Conservation (phyloP, 1,140 invertebrate species). For the Coptotermes formosanus region DNA sequence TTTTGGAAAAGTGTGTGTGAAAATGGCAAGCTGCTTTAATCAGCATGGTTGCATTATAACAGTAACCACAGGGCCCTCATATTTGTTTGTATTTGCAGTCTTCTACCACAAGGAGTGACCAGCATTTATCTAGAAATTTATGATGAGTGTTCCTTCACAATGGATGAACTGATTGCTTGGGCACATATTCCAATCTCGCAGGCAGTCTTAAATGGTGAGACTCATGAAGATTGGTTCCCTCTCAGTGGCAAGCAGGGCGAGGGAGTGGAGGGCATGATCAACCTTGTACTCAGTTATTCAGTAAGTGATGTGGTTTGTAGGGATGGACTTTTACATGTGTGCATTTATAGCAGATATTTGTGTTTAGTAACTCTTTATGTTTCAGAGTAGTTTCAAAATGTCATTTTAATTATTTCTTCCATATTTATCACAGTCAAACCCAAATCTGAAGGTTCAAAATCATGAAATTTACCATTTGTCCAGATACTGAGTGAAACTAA, state of each 20-base stretch:
- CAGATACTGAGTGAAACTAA: too few species aligned
- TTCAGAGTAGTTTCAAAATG: neutral
- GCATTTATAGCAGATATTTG: neutral
- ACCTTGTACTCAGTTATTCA: slow-evolving; percentile 72
- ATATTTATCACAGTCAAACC: neutral
- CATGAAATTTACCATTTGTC: too few species aligned
- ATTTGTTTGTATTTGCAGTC: slow-evolving; percentile 54
- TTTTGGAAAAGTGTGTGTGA: too few species aligned
- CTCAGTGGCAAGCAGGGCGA: slow-evolving; percentile 92
- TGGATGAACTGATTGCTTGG: slow-evolving; percentile 95
- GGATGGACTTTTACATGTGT: too few species aligned
- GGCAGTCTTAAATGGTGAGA: slow-evolving; percentile 80
- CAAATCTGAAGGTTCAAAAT: too few species aligned
- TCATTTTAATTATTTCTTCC: neutral
- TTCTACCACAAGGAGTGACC: slow-evolving; percentile 83
- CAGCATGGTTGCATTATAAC: too few species aligned
- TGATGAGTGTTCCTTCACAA: slow-evolving; percentile 94
- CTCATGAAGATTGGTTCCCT: slow-evolving; percentile 90
- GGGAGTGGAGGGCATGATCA: slow-evolving; percentile 84
- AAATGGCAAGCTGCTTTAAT: too few species aligned
- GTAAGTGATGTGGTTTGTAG: slow-evolving; percentile 55
- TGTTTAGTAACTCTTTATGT: neutral
- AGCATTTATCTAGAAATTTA: slow-evolving; percentile 91
- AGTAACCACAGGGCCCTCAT: too few species aligned
- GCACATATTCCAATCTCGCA: slow-evolving; percentile 80